Evolutionary conservation across 2,888 invertebrate species (phyloP), one percentile per base, ranked within the genome.

Genomic region (Lepidochitona cinerea): DNA sequence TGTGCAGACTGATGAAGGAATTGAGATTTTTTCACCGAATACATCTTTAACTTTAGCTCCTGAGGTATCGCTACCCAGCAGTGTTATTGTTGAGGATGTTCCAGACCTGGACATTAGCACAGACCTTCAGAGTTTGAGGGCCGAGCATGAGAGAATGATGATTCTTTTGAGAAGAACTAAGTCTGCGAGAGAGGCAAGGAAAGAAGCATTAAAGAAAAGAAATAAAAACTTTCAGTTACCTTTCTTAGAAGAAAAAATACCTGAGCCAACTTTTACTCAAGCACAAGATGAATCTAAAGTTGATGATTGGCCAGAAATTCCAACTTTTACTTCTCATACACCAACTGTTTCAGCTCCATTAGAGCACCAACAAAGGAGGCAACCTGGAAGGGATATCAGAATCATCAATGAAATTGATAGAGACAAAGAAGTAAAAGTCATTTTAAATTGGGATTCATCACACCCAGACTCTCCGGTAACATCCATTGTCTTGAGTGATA

Each of bases 61-160:
- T 26, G 18, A 18, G 29, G 12, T 59, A 32, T n/a, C n/a, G n/a
- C 1, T 23, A 14, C 26, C 59, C 23, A 59, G 59, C 26, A 14
- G 29, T 23, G 14, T 59, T 59, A 9, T 0, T 53, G 52, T 32
- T 14, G 33, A 29, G 29, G 14, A 33, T n/a, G 6, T 49, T 18
- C 53, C 35, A 29, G 18, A 69, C 14, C 52, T 7, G n/a, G 23
- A 33, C 49, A 72, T 77, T 6, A 73, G 78, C 68, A 75, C 78
- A 49, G 85, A 85, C 69, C 82, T 87, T 71, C 83, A 84, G 41
- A 84, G 80, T 18, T 77, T 87, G 26, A 82, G 82, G 66, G 75
- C 78, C 35, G 85, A 87, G 70, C 87, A 87, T 82, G 75, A 78
- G 4, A 82, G 81, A 73, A 81, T 86, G 77, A 84, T 87, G 83